Conservation (phyloP, 2,113 vertebrate species). For the Orientallactaga bullata region DNA sequence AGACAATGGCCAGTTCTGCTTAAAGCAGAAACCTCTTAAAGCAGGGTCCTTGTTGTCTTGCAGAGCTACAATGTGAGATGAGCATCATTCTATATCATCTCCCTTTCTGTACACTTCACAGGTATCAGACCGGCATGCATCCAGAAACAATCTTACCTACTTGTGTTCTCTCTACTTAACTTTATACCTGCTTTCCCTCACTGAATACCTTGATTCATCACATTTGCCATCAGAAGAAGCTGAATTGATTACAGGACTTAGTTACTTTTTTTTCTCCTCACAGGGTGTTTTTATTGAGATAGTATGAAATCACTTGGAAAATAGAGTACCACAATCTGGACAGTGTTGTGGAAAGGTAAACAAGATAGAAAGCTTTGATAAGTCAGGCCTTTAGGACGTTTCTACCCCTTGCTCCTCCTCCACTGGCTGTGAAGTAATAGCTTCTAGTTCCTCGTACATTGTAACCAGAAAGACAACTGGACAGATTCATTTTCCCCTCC, state of each 20-base stretch:
- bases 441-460: neutral
- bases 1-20: neutral
- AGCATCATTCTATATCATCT: neutral
- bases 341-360: neutral
- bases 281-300: neutral
- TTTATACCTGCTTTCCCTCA: neutral
- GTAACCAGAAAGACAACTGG: neutral
- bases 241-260: neutral
- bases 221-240: neutral
- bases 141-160: neutral
- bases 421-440: neutral
- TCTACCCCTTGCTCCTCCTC: neutral
- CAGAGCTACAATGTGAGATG: neutral
- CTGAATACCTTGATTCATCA: neutral
- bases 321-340: neutral
- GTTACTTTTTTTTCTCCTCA: neutral
- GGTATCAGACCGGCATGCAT: neutral
- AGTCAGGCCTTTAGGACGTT: neutral
- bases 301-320: neutral
- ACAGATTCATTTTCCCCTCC: neutral
- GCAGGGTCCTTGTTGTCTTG: neutral
- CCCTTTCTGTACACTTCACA: neutral
- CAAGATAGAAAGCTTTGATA: fast-evolving
- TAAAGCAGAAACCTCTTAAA: neutral
- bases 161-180: neutral